These are phyloP conservation scores for Argyrosomus japonicus DNA, from an alignment of 2,113 vertebrate genomes.

Conservation along the genomic window DNA sequence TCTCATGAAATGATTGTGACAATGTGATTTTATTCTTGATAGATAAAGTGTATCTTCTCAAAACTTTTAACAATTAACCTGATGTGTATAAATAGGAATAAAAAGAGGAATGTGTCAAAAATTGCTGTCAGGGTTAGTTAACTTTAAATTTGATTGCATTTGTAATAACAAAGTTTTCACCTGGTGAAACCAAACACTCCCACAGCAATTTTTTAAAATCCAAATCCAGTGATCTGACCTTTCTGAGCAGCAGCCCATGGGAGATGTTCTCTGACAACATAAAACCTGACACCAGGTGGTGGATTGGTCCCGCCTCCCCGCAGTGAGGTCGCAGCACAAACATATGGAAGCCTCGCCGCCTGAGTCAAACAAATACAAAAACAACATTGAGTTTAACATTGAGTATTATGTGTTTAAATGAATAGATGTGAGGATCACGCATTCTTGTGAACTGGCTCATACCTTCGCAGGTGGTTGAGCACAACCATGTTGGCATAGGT, in stretches of 20 bases:
- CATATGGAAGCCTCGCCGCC: slow-evolving; percentile 91
- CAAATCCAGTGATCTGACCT: slow-evolving; percentile 80
- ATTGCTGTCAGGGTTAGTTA: no score
- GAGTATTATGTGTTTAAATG: background rate
- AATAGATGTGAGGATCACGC: background rate
- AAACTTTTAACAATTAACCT: no score
- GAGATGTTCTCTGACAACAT: slow-evolving; percentile 99
- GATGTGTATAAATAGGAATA: no score
- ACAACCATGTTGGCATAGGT: slow-evolving; percentile 97
- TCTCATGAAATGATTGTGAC: no score
- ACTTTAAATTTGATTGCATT: background rate
- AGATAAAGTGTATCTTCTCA: no score
- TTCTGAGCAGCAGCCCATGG: slow-evolving; percentile 94
- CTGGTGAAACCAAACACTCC: background rate
- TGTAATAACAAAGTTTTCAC: background rate
- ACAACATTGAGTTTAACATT: background rate
- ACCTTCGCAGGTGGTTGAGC: slow-evolving; percentile 96
- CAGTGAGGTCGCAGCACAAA: slow-evolving; percentile 97
- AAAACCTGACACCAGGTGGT: slow-evolving; percentile 96
- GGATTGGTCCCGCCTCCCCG: slow-evolving; percentile 95
- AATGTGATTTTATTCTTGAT: no score
- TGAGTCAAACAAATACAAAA: slow-evolving; percentile 61
- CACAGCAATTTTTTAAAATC: background rate
- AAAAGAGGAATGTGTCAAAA: no score
- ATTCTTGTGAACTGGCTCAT: background rate